Evolutionary conservation across 2,888 invertebrate species (phyloP), one percentile per base, ranked within the genome.

Genomic region (Gari tellinella): DNA sequence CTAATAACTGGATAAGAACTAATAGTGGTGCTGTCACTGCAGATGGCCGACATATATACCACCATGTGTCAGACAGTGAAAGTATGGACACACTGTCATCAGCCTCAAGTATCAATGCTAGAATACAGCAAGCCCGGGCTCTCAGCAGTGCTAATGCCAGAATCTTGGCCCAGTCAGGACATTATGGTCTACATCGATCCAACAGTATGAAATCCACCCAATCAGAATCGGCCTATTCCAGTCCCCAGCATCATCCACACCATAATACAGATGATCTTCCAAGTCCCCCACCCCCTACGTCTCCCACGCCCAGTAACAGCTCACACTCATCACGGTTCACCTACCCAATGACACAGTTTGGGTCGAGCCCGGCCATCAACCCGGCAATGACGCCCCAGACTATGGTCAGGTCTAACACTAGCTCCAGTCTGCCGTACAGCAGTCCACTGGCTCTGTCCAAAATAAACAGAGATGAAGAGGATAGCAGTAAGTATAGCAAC

Each of bases 221-320:
- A 93, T 98, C 97, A 12, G 97, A 98, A 92, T 97, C 97, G 93
- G 94, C 97, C 91, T 97, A 97, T 92, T 97, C 97, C 40, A 97
- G 97, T 74, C 80, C 76, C 40, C 85, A 87, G 31, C 31, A 31
- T 31, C 72, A 64, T 46, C 65, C 84, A 48, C 85, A 86, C 48
- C 85, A 88, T 26, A 87, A 82, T 65, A 88, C 88, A 41, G 88
- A 86, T 72, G 84, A 87, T 26, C 70, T 86, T 31, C 81, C 82
- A 51, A 84, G 84, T 62, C 85, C 86, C 21, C 78, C 76, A 21
- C 77, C 72, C 48, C 89, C 89, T 2, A 81, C 88, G 7, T 90
- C 90, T 7, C 90, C 90, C 12, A 88, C 89, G 38, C 88, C 89
- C 60, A 89, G 89, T 80, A 86, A 86, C 70, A 80, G 85, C 60